phyloP scores from a whole-genome alignment of 2,888 invertebrate species.

The Chirona hameri region DNA sequence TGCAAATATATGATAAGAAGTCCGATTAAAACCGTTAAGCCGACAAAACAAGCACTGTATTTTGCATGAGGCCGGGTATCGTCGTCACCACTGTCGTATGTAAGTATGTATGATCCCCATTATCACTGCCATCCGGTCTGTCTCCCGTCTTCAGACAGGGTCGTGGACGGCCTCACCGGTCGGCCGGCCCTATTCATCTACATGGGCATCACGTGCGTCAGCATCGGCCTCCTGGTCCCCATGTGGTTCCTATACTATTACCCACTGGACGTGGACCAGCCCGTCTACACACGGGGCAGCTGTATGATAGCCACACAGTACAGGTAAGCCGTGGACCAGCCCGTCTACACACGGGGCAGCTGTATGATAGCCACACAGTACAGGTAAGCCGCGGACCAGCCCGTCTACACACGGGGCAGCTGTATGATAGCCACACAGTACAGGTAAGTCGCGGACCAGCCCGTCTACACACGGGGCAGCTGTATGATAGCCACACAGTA shows the following conservation, averaged over 20 bases:
- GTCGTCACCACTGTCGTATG: too few species aligned
- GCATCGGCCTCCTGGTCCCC: background rate
- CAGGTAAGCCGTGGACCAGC: background rate
- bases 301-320: background rate
- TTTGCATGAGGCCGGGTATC: too few species aligned
- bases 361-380: background rate
- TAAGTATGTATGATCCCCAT: too few species aligned
- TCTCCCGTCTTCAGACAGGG: background rate
- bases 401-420: constrained; percentile 4
- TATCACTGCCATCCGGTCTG: too few species aligned
- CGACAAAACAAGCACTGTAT: too few species aligned
- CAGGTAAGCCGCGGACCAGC: background rate
- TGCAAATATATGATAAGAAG: too few species aligned
- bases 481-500: background rate
- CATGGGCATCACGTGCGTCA: background rate
- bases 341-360: constrained; percentile 4
- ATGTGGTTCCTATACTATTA: constrained; percentile 2
- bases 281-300: constrained; percentile 2
- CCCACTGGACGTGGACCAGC: background rate
- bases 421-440: background rate
- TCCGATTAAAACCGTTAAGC: too few species aligned
- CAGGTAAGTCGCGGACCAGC: background rate
- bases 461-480: constrained; percentile 4
- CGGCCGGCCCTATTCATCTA: background rate
- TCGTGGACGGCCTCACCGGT: background rate